phyloP scores from a whole-genome alignment of 2,888 invertebrate genomes.

The Agonum fuliginosum region DNA sequence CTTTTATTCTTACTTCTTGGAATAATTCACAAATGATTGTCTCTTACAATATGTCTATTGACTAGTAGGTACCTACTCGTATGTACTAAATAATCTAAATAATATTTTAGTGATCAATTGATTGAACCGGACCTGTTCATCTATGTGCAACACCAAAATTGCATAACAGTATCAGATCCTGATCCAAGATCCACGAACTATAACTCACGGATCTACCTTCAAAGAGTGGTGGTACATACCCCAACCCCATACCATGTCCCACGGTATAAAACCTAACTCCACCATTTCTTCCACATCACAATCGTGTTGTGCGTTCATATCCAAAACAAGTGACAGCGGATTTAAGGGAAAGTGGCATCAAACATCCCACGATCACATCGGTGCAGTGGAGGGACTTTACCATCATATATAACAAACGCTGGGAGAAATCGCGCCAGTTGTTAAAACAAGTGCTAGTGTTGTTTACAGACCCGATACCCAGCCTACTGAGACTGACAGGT shows the following conservation, averaged over 20 bases:
- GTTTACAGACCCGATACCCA: not conserved
- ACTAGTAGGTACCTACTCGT: no score
- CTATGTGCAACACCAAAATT: constrained; percentile 4
- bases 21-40: no score
- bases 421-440: constrained; percentile 43
- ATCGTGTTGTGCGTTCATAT: constrained; percentile 11
- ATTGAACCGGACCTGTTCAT: not conserved
- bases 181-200: not conserved
- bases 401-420: constrained; percentile 37
- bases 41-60: no score
- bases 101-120: not conserved
- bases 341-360: constrained; percentile 42
- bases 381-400: constrained; percentile 22
- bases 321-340: constrained; percentile 26
- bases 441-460: constrained; percentile 37
- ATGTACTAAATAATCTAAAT: no score
- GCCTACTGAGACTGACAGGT: constrained; percentile 19
- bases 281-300: not conserved
- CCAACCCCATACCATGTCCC: not conserved
- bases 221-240: constrained; percentile 5
- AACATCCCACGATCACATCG: constrained; percentile 18
- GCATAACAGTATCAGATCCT: constrained; percentile 2
- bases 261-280: constrained; percentile 18
- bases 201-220: constrained; percentile 19
- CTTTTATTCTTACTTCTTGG: no score